Percentiles rank a stretch among this genome's conserved stretches.
Evolutionary conservation across 2,113 vertebrate genomes (phyloP).

Genomic region (Ctenomys sociabilis): DNA sequence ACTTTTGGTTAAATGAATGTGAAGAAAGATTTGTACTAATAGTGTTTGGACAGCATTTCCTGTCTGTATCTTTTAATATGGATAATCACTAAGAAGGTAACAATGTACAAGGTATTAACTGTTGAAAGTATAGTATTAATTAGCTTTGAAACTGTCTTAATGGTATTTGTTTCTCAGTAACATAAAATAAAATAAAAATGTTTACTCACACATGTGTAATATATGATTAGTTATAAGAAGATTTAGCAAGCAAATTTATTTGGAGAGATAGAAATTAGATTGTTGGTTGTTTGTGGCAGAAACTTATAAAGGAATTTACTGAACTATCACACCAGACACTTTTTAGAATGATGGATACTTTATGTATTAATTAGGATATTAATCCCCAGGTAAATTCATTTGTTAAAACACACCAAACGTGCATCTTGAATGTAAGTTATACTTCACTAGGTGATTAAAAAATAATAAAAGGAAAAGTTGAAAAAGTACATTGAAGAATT

Average conservation of each 20-base stretch:
- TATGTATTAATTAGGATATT: constrained; percentile 3
- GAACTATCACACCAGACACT: not conserved
- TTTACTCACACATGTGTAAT: not conserved
- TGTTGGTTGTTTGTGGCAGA: not conserved
- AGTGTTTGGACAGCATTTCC: too few relatives aligned
- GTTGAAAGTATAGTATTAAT: too few relatives aligned
- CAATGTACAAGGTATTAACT: too few relatives aligned
- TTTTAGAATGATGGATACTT: constrained; percentile 17
- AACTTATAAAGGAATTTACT: not conserved
- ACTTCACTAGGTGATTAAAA: constrained; percentile 50
- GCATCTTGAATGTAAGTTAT: constrained; percentile 51
- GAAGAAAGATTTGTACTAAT: too few relatives aligned
- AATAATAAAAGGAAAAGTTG: constrained; percentile 16
- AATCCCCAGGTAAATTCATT: constrained; percentile 7
- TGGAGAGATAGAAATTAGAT: constrained; percentile 34
- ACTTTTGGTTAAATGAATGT: too few relatives aligned
- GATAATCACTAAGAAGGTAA: too few relatives aligned
- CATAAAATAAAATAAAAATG: too few relatives aligned
- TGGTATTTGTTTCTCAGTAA: too few relatives aligned
- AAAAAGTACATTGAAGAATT: not conserved
- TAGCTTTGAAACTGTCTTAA: too few relatives aligned
- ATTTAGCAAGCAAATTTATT: constrained; percentile 28
- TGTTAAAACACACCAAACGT: constrained; percentile 35
- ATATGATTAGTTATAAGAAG: constrained; percentile 26
- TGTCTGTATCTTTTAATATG: too few relatives aligned